Evolutionary conservation across 2,113 vertebrate genomes (phyloP), one percentile per base, ranked within the genome.

Genomic region (Okapia johnstoni): DNA sequence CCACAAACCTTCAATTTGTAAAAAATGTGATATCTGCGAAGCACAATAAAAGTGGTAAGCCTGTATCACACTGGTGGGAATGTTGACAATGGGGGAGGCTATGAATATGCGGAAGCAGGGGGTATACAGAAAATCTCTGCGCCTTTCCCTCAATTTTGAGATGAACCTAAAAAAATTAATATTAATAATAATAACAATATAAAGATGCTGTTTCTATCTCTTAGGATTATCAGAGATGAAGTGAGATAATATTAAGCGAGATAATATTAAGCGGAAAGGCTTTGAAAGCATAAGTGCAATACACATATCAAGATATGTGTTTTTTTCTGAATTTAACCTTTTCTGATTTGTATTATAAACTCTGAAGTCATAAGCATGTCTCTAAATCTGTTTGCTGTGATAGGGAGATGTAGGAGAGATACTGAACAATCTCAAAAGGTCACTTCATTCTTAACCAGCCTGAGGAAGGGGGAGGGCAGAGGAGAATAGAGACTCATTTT

Each of bases 271-370:
- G 8, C 12, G 10, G 21, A 58, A 89, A 95, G 55, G 7, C 43
- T 89, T 96, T 91, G 77, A 91, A 95, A 96, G 17, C 7, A 33
- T 95, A 87, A 63, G 76, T 70, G 26, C 23, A 92, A 55, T 80
- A 66, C 19, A 88, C 85, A 61, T 40, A 96, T 85, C 88, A 91
- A 86, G 30, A 76, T 48, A 76, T 54, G 36, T 97, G 6, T 80
- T 40, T 96, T 89, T 94, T 96, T 95, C 81, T 94, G 40, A 86
- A 93, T 94, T 88, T 97, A 92, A 95, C 84, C 23, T 66, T 95
- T 93, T 92, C 54, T 90, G 23, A 92, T 81, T 89, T 90, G 17
- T 55, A 61, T 96, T 90, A 83, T 86, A 88, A 93, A 81, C 10
- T 94, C 70, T 91, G 63, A 85, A 80, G 36, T 93, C 21, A 94